Conservation (phyloP, 2,888 invertebrate genomes). For the Pseudococcus jackbeardsleyi region DNA sequence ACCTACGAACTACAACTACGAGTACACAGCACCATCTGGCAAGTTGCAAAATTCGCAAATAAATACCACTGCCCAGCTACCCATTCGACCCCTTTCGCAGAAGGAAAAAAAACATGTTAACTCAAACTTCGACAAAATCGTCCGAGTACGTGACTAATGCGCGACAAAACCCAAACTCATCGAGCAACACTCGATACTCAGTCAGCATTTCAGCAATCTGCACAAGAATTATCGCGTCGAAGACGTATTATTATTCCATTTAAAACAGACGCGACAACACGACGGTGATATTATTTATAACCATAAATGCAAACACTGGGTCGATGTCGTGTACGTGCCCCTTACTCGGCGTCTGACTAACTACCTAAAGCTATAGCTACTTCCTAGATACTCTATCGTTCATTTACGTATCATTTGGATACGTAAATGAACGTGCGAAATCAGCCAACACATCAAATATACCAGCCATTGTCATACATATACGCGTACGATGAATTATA, state of each 20-base stretch:
- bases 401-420: background rate
- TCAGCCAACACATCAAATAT: background rate
- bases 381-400: background rate
- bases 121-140: background rate
- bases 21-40: background rate
- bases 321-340: no score
- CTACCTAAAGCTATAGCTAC: no score
- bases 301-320: no score
- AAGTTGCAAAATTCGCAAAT: background rate
- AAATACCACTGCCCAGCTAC: background rate
- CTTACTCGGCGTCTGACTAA: no score
- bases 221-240: background rate
- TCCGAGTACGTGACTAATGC: slow-evolving; percentile 2
- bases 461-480: background rate
- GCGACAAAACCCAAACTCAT: background rate
- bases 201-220: slow-evolving; percentile 10
- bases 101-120: background rate
- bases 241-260: background rate
- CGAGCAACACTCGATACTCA: background rate
- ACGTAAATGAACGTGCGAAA: background rate
- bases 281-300: no score
- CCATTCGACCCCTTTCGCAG: background rate
- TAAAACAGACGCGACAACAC: background rate
- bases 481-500: no score
- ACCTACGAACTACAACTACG: background rate